Base-by-base conservation (phyloP, 2,113 vertebrate genomes). In the Oplegnathus fasciatus region DNA sequence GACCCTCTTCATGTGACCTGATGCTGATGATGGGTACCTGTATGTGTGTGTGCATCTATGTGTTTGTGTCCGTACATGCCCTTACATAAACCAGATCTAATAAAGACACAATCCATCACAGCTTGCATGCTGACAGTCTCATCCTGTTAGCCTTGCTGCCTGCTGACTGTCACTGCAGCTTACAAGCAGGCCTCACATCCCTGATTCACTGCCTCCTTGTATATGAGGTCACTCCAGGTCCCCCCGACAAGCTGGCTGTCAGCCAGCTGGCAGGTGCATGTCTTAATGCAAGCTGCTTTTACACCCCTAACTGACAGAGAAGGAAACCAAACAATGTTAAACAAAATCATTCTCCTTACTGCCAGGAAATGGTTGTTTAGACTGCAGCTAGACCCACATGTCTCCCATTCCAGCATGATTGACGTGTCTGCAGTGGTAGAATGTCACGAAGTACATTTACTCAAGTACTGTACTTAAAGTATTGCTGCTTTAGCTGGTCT, bases 51-150 rank as follows among this genome's bases (percentile, higher is more conserved):
- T n/a, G 34, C 17, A 44, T 55, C 13, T 44, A 7, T 80, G 62
- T 85, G 70, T 42, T 42, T 58, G 24, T 66, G 44, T 57, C 22
- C 3, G 10, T 0, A 24, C 72, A 64, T 78, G 62, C 37, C 58
- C 72, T 80, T 52, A 65, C 30, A 40, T 40, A 24, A 8, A 44
- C 13, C 28, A 64, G 80, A 60, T 76, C 78, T 75, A 58, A 79
- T 73, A 32, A 76, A 80, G 66, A 79, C 65, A n/a, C 50, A 13
- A n/a, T 68, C 26, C 40, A 42, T 84, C 77, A 80, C 82, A 86
- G 87, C 70, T 61, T 87, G 79, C 75, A 73, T 30, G 62, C 75
- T 83, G 78, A 66, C 87, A 76, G 50, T 9, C 70, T 82, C 83
- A 40, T 84, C 58, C 91, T 75, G 85, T 83, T 78, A 67, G 57